Evolutionary conservation across 1,140 invertebrate genomes (phyloP).

Genomic region (Drosophila bocqueti): DNA sequence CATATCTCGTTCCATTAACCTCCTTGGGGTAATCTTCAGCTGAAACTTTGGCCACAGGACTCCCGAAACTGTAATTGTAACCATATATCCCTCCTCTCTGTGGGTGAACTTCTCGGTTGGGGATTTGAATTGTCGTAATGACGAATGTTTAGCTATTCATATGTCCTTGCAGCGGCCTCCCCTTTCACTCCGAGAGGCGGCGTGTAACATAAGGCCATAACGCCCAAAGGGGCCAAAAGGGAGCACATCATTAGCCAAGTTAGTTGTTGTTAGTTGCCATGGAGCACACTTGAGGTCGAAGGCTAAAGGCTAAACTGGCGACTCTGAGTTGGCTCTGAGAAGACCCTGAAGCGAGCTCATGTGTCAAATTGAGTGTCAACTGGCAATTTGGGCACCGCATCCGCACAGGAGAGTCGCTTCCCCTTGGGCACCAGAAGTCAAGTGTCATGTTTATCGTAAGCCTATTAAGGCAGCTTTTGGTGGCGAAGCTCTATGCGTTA

Average conservation of each 20-base stretch:
- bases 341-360: slow-evolving; percentile 59
- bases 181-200: slow-evolving; percentile 2
- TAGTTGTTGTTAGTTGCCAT: slow-evolving; percentile 60
- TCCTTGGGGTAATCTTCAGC: slow-evolving; percentile 23
- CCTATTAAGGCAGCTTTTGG: slow-evolving; percentile 75
- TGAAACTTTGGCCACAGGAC: slow-evolving; percentile 46
- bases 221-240: slow-evolving; percentile 39
- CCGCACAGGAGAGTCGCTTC: neutral
- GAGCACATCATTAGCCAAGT: slow-evolving; percentile 77
- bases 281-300: slow-evolving; percentile 77
- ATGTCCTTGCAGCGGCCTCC: slow-evolving; percentile 51
- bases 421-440: slow-evolving; percentile 53
- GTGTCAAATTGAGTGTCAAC: slow-evolving; percentile 84
- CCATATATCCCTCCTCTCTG: slow-evolving; percentile 30
- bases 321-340: slow-evolving; percentile 7
- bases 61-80: slow-evolving; percentile 40
- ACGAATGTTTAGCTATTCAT: slow-evolving; percentile 76
- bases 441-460: slow-evolving; percentile 84
- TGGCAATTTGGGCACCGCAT: slow-evolving; percentile 73
- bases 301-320: slow-evolving; percentile 1
- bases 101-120: neutral
- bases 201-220: slow-evolving; percentile 32
- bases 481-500: slow-evolving; percentile 25
- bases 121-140: slow-evolving; percentile 64
- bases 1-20: neutral